phyloP scores from a whole-genome alignment of 2,797 vertebrate genomes.

The Myripristis jacobus region DNA sequence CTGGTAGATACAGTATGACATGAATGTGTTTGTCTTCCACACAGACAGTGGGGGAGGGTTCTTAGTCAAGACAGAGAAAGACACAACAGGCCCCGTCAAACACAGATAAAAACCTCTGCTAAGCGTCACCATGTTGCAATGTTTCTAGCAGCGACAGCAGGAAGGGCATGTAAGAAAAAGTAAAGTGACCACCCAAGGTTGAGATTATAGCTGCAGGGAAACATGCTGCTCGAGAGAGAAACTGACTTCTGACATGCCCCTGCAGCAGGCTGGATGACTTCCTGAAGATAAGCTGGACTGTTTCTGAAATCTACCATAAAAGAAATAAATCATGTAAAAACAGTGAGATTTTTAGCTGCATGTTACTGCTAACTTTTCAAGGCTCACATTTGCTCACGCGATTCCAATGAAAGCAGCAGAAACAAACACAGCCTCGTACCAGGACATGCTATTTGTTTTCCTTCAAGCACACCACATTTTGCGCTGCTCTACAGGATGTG shows the following conservation, averaged over 20 bases:
- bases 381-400: constrained; percentile 65
- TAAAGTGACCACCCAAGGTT: constrained; percentile 79
- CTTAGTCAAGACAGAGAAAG: constrained; percentile 35
- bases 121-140: constrained; percentile 28
- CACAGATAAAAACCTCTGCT: constrained; percentile 25
- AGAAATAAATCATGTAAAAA: constrained; percentile 76
- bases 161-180: constrained; percentile 45
- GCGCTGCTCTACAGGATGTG: constrained; percentile 66
- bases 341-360: constrained; percentile 46
- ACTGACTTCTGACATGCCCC: constrained; percentile 65
- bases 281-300: constrained; percentile 77
- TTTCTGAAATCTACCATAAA: constrained; percentile 64
- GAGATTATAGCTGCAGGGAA: constrained; percentile 64
- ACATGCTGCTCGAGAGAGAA: constrained; percentile 47
- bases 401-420: constrained; percentile 77
- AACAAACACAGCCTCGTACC: constrained; percentile 78
- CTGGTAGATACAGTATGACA: constrained; percentile 57
- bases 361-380: constrained; percentile 50
- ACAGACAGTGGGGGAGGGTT: constrained; percentile 11
- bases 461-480: constrained; percentile 71
- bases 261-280: constrained; percentile 71
- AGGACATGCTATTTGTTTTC: constrained; percentile 83
- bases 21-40: constrained; percentile 47
- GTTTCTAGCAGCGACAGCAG: constrained; percentile 45
- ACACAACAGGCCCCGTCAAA: constrained; percentile 31